These are phyloP conservation scores for Pagetopsis macropterus DNA, from an alignment of 2,797 vertebrate genomes.

Conservation along the genomic window DNA sequence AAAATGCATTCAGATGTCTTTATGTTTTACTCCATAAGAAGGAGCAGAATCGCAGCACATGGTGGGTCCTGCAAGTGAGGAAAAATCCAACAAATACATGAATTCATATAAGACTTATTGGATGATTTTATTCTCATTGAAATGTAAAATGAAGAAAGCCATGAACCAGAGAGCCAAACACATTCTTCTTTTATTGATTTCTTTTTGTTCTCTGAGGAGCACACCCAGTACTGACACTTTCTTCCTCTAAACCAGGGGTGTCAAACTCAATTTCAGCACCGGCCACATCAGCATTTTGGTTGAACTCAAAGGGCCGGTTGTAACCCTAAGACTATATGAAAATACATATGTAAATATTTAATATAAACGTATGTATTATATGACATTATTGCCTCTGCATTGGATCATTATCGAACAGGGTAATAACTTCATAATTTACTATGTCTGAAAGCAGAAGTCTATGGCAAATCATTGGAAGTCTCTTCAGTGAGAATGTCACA, in stretches of 20 bases:
- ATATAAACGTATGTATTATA: no score
- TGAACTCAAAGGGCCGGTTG: no score
- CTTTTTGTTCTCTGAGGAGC: background rate
- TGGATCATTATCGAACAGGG: no score
- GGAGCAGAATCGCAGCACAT: background rate
- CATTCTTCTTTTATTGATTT: background rate
- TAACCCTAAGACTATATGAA: no score
- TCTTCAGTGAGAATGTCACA: no score
- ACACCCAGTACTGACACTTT: background rate
- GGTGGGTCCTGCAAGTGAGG: background rate
- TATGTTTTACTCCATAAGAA: background rate
- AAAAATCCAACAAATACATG: background rate
- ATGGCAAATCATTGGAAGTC: no score
- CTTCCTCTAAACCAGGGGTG: background rate
- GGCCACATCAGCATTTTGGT: no score
- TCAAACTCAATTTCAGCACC: no score
- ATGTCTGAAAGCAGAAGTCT: no score
- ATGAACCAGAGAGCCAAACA: background rate
- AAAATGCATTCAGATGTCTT: slow-evolving; percentile 17
- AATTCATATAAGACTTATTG: background rate
- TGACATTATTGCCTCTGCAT: no score
- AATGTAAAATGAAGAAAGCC: background rate
- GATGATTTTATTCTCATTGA: background rate
- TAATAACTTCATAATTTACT: no score
- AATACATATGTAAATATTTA: no score